Base-by-base conservation (phyloP, 2,888 invertebrate species). In the Sepiola atlantica region DNA sequence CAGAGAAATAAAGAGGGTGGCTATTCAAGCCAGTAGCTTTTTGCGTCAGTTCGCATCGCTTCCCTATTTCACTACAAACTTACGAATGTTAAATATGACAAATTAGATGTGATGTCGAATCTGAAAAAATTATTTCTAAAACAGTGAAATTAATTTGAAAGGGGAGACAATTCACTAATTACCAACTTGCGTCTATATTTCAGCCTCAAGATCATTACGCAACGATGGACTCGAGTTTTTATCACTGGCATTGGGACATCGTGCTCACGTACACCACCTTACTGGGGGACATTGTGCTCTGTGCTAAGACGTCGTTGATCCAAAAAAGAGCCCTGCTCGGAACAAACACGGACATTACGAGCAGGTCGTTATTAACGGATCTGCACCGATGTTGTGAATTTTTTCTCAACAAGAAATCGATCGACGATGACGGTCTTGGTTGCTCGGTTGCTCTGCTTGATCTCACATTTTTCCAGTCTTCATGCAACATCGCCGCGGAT, bases 201-300 rank as follows among this genome's bases (percentile, higher is more conserved):
- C 45, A 92, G 92, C 8, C n/a, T 45, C 24, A n/a, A 28, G n/a
- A 77, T 28, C n/a, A 21, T 35, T 21, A 10, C 18, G 21, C 28
- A 54, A 92, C 54, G 1, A 24, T 54, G n/a, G 91, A 92, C 1
- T 92, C 28, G 14, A 21, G 54, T 92, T 92, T 92, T 16, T 96
- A 96, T 95, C 96, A 97, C 61, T 97, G 97, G 97, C 96, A 96
- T 93, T 97, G 97, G 97, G 97, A 97, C 95, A 96, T 97, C 12
- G 97, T 96, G 54, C 95, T 97, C 91, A 96, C 96, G 0, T 97
- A 97, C 95, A 96, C 96, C 4, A 97, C 97, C 93, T 95, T 96
- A 77, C 95, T 97, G 77, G 96, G 96, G n/a, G 96, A 97, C 94
- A 96, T 97, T 94, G 96, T 96, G 94, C 95, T 97, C 54, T 95